A percentile compares a stretch with the other conserved stretches of the same genome.
These are phyloP conservation scores for Cinclus cinclus DNA, from an alignment of 2,113 vertebrate species.

Conservation along the genomic window DNA sequence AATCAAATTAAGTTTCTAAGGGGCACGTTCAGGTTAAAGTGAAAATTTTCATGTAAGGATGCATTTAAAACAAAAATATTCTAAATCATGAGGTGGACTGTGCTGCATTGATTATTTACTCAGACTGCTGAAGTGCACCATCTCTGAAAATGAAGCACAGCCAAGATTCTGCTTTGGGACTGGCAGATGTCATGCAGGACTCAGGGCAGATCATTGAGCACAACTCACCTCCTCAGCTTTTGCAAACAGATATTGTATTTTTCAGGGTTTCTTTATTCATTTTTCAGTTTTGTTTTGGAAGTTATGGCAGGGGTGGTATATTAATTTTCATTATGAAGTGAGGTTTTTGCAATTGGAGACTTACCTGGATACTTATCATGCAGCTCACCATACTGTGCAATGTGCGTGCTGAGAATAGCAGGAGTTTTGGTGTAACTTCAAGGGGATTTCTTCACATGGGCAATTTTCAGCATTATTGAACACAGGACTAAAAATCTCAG, in stretches of 20 bases:
- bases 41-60: neutral
- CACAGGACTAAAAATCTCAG: neutral
- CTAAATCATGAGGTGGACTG: neutral
- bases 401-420: neutral
- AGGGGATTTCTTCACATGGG: neutral
- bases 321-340: neutral
- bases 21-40: neutral
- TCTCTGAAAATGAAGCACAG: neutral
- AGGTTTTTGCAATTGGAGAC: neutral
- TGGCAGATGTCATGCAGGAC: neutral
- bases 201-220: neutral
- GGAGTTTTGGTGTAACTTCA: neutral
- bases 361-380: neutral
- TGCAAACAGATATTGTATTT: neutral
- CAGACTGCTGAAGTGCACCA: neutral
- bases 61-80: neutral
- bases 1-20: neutral
- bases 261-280: neutral
- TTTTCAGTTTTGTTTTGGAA: neutral
- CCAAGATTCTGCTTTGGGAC: neutral
- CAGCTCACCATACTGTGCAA: neutral
- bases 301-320: neutral
- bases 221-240: neutral
- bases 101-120: neutral
- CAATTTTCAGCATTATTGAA: neutral